Percentiles rank a stretch among this genome's conserved stretches.
These are phyloP conservation scores for Labeo rohita DNA, from an alignment of 2,113 vertebrate genomes.

Conservation along the genomic window DNA sequence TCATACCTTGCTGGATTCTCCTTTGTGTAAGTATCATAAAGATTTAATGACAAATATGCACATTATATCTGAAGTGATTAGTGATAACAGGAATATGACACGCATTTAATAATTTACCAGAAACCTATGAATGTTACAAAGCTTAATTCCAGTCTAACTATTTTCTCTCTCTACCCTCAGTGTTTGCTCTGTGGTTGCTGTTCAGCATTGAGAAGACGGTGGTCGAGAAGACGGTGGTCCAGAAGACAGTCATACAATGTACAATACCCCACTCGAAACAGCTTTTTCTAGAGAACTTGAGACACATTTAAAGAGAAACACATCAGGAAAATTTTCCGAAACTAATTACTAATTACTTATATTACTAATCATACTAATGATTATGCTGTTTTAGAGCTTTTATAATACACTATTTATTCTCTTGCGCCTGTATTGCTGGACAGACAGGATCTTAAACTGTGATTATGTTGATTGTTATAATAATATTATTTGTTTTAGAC, in stretches of 20 bases:
- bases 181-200: conserved; percentile 52
- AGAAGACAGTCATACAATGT: conserved; percentile 20
- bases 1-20: conserved; percentile 50
- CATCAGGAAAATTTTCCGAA: neutral
- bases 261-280: neutral
- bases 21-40: conserved; percentile 45
- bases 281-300: neutral
- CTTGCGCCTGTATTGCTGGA: neutral
- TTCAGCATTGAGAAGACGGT: conserved; percentile 30
- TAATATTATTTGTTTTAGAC: neutral
- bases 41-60: neutral
- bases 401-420: neutral
- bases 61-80: neutral
- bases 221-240: conserved; percentile 26
- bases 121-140: neutral
- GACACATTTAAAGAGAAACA: neutral
- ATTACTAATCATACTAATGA: neutral
- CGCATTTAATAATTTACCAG: neutral
- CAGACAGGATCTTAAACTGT: conserved; percentile 8
- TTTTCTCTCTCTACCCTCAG: neutral
- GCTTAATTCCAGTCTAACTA: neutral
- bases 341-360: neutral
- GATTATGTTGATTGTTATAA: neutral
- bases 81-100: neutral
- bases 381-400: neutral